Conservation (phyloP, 2,113 vertebrate species). For the Lampris megalopsis region DNA sequence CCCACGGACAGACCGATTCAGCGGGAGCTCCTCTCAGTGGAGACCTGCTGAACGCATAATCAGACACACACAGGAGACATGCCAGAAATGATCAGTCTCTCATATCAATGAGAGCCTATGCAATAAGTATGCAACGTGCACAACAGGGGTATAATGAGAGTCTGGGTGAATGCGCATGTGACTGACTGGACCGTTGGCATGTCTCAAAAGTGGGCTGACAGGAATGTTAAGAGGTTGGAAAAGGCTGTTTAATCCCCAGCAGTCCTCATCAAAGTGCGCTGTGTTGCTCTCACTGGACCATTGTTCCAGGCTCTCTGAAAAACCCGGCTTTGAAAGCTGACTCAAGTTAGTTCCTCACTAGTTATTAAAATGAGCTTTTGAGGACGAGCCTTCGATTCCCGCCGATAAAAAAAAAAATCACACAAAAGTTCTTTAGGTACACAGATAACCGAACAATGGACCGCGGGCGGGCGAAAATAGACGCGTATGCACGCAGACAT, state of each 20-base stretch:
- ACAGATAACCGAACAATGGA: too few species aligned
- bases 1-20: conserved; percentile 42
- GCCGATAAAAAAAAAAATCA: too few species aligned
- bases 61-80: neutral
- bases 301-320: conserved; percentile 42
- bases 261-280: conserved; percentile 36
- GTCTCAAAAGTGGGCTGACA: conserved; percentile 29
- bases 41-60: neutral
- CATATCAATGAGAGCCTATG: neutral
- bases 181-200: conserved; percentile 1
- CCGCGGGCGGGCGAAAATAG: too few species aligned
- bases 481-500: too few species aligned
- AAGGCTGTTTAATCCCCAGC: conserved; percentile 58
- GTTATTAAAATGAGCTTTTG: conserved; percentile 3
- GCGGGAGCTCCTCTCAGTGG: conserved; percentile 10
- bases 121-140: neutral
- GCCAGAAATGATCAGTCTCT: conserved; percentile 3
- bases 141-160: too few species aligned
- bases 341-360: neutral
- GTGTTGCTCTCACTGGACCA: conserved; percentile 47
- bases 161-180: conserved; percentile 15
- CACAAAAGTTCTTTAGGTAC: too few species aligned
- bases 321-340: conserved; percentile 27
- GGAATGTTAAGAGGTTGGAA: conserved; percentile 77
- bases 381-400: neutral